These are phyloP conservation scores for Haliclystus octoradiatus DNA, from an alignment of 30 jellyfish, hydroid and myxozoan genomes.

Conservation along the genomic window DNA sequence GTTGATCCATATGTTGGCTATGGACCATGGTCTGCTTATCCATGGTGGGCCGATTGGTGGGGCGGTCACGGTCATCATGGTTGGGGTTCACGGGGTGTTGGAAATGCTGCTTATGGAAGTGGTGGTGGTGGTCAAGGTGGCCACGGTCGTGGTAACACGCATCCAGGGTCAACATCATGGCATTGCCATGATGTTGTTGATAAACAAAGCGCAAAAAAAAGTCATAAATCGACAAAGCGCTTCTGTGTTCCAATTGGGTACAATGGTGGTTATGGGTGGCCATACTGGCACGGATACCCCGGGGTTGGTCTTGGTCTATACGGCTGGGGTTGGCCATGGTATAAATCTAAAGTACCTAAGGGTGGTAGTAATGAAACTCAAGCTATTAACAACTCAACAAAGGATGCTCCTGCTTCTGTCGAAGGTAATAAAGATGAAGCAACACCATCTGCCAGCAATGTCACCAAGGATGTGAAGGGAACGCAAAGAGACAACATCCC, in stretches of 20 bases:
- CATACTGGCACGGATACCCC: constrained; percentile 98
- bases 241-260: constrained; percentile 98
- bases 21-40: constrained; percentile 99
- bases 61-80: constrained; percentile 99
- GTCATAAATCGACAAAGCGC: constrained; percentile 40
- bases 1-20: constrained; percentile 92
- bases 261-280: constrained; percentile 94
- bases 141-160: constrained; percentile 34
- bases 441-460: neutral
- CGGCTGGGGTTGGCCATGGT: constrained; percentile 99
- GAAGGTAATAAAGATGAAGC: neutral
- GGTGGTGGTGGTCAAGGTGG: constrained; percentile 31
- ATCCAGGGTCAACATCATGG: constrained; percentile 44
- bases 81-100: constrained; percentile 68
- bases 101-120: constrained; percentile 39
- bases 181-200: constrained; percentile 81
- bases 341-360: constrained; percentile 80
- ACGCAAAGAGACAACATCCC: constrained; percentile 71
- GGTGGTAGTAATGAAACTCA: constrained; percentile 16
- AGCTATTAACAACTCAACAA: neutral
- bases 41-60: constrained; percentile 99
- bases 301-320: constrained; percentile 93
- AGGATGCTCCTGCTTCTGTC: constrained; percentile 4
- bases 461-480: constrained; percentile 24
- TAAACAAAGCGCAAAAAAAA: constrained; percentile 5